A percentile compares a stretch with the other conserved stretches of the same genome.
These are phyloP conservation scores for Podarcis cretensis DNA, from an alignment of 2,113 vertebrate genomes.

Conservation along the genomic window DNA sequence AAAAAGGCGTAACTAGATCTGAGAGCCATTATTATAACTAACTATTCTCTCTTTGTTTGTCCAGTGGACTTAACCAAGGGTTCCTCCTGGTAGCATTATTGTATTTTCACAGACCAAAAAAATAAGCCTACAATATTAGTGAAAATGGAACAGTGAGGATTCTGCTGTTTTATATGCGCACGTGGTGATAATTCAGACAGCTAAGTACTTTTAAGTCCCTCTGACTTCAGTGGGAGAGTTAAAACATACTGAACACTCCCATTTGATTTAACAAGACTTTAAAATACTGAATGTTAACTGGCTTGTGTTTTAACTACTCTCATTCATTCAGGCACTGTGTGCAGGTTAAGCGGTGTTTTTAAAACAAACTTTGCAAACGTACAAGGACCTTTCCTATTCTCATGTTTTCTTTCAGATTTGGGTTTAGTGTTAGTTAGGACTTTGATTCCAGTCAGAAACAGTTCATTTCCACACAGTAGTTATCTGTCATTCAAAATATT, in stretches of 20 bases:
- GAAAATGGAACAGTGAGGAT: neutral
- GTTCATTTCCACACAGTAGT: neutral
- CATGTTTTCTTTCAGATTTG: neutral
- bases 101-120: neutral
- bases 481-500: rapidly evolving
- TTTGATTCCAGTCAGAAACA: neutral
- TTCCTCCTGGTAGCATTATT: neutral
- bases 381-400: neutral
- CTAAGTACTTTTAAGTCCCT: neutral
- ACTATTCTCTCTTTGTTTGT: neutral
- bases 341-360: neutral
- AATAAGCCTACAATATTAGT: neutral
- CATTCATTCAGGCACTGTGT: neutral
- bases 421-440: neutral
- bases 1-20: neutral
- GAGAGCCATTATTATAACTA: neutral
- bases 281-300: neutral
- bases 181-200: neutral
- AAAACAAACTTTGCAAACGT: neutral
- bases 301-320: neutral
- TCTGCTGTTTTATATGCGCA: neutral
- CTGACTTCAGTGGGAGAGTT: neutral
- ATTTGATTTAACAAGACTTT: neutral
- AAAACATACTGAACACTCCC: neutral
- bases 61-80: neutral